Percentiles rank a stretch among this genome's conserved stretches.
phyloP scores from a whole-genome alignment of 2,797 vertebrate genomes.

The Tympanoctomys barrerae region DNA sequence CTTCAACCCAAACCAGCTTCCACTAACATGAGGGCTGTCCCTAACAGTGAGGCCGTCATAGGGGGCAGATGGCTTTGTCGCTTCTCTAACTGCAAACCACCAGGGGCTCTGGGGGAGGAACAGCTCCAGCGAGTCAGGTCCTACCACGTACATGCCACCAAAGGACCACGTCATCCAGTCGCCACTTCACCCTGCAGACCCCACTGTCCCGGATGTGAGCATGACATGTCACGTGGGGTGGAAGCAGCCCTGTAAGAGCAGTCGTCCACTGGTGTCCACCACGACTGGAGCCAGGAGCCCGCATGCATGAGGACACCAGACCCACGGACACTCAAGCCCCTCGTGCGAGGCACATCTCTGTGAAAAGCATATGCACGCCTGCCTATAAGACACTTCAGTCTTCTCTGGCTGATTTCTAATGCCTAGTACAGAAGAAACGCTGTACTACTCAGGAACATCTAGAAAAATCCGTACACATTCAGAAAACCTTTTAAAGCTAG shows the following conservation, averaged over 20 bases:
- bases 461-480: neutral
- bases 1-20: neutral
- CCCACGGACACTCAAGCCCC: neutral
- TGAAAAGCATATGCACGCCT: rapidly evolving
- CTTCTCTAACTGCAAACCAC: neutral
- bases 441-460: neutral
- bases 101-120: no score
- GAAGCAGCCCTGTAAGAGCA: rapidly evolving
- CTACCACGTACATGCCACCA: neutral
- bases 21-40: neutral
- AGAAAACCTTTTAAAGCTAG: neutral
- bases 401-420: neutral
- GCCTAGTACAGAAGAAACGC: neutral
- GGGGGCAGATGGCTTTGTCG: neutral
- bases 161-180: neutral
- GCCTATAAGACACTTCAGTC: neutral
- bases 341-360: rapidly evolving
- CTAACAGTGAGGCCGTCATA: neutral
- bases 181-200: neutral
- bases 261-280: no score
- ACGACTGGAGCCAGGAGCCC: neutral
- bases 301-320: no score
- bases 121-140: rapidly evolving
- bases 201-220: no score
- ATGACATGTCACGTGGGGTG: rapidly evolving